These are phyloP conservation scores for Sander vitreus DNA, from an alignment of 2,113 vertebrate species.

Conservation along the genomic window DNA sequence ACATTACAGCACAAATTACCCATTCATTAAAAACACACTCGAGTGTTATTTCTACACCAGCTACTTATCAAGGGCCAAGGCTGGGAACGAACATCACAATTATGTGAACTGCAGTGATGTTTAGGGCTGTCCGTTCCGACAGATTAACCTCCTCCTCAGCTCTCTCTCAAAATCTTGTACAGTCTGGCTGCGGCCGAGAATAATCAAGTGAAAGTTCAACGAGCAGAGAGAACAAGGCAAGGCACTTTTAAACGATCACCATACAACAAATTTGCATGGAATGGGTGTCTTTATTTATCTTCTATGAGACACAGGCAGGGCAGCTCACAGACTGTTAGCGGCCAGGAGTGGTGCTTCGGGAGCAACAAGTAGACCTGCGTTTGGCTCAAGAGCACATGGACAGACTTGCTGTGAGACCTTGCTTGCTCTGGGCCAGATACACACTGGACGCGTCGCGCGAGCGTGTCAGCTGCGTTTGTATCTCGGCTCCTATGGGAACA, in stretches of 20 bases:
- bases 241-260: neutral
- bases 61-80: slow-evolving; percentile 34
- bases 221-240: neutral
- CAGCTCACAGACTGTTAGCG: neutral
- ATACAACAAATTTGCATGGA: neutral
- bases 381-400: no score
- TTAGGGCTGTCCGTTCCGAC: slow-evolving; percentile 40
- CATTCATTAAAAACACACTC: slow-evolving; percentile 30
- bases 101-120: slow-evolving; percentile 32
- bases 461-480: no score
- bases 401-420: neutral
- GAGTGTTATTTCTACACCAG: slow-evolving; percentile 35
- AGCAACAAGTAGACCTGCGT: neutral
- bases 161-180: neutral
- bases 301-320: neutral
- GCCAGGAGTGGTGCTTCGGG: neutral
- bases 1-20: slow-evolving; percentile 43
- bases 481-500: no score
- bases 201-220: neutral
- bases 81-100: slow-evolving; percentile 35
- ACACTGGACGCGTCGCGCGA: no score
- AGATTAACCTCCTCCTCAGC: slow-evolving; percentile 14
- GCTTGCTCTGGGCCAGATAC: neutral
- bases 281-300: neutral
- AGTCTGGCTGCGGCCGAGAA: neutral